A percentile compares a stretch with the other conserved stretches of the same genome.
These are phyloP conservation scores for Meriones psammophilus DNA, from an alignment of 2,797 vertebrate genomes.

Conservation along the genomic window DNA sequence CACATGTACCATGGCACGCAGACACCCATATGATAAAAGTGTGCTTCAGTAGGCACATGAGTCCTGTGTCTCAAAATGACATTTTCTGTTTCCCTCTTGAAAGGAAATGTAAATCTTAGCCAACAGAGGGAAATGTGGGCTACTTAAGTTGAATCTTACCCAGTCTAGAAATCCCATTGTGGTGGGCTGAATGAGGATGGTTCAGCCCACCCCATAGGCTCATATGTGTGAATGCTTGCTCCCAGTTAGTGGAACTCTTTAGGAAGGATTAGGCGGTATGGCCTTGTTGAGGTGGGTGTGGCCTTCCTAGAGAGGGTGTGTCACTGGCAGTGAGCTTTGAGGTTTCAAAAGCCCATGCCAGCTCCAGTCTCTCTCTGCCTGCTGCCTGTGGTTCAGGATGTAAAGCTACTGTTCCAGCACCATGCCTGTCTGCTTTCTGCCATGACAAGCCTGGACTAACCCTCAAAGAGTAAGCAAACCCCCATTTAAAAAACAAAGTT, in stretches of 20 bases:
- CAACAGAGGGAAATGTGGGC: background rate
- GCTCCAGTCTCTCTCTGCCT: background rate
- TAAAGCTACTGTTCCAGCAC: background rate
- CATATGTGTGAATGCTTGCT: background rate
- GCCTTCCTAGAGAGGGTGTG: background rate
- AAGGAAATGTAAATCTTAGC: conserved; percentile 23
- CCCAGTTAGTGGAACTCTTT: background rate
- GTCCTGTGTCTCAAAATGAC: background rate
- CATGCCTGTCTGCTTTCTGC: background rate
- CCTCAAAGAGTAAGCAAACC: background rate
- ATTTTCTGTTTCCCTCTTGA: background rate
- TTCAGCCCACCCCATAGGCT: background rate
- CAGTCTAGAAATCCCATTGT: background rate
- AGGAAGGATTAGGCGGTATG: background rate
- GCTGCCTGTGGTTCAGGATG: background rate
- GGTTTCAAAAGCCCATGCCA: background rate
- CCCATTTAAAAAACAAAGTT: background rate
- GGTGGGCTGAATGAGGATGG: background rate
- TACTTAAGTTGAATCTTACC: conserved; percentile 2
- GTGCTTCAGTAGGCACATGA: background rate
- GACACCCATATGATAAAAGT: background rate
- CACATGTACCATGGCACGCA: background rate
- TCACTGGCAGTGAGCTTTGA: background rate
- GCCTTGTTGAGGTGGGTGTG: background rate
- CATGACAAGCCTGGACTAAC: background rate